Percentiles rank a stretch among this genome's conserved stretches.
These are phyloP conservation scores for Andrena haemorrhoa DNA, from an alignment of 2,888 invertebrate species.

Conservation along the genomic window DNA sequence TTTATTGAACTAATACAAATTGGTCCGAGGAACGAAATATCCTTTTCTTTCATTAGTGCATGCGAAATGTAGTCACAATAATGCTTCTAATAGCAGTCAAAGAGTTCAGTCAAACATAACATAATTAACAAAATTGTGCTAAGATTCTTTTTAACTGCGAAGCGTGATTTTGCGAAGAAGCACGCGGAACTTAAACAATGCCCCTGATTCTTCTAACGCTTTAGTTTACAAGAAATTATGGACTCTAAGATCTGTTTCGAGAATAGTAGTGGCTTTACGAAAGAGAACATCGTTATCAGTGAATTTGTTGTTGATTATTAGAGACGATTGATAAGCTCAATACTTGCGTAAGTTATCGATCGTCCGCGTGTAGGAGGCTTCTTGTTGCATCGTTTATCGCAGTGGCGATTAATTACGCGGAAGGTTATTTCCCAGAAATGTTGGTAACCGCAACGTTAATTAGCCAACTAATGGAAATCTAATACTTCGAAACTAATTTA, in stretches of 20 bases:
- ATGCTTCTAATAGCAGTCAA: no score
- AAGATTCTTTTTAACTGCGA: no score
- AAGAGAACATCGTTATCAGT: constrained; percentile 5
- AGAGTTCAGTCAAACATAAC: no score
- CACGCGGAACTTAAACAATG: not conserved
- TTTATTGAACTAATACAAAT: constrained; percentile 3
- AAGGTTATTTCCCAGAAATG: constrained; percentile 58
- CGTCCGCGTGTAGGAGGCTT: not conserved
- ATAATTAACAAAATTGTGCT: no score
- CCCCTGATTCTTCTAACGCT: not conserved
- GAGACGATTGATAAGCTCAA: constrained; percentile 16
- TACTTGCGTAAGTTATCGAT: constrained; percentile 9
- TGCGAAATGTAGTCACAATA: not conserved
- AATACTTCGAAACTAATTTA: constrained; percentile 74
- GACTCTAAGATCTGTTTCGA: no score
- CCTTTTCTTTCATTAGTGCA: not conserved
- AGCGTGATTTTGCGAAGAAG: not conserved
- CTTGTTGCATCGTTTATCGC: constrained; percentile 36
- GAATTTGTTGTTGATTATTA: constrained; percentile 24
- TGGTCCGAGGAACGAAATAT: not conserved
- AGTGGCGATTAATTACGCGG: constrained; percentile 53
- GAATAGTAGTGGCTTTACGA: not conserved
- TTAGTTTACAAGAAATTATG: not conserved
- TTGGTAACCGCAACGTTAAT: constrained; percentile 71
- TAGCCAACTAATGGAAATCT: constrained; percentile 70